phyloP scores from a whole-genome alignment of 2,797 vertebrate species.

The Megaceryle alcyon region DNA sequence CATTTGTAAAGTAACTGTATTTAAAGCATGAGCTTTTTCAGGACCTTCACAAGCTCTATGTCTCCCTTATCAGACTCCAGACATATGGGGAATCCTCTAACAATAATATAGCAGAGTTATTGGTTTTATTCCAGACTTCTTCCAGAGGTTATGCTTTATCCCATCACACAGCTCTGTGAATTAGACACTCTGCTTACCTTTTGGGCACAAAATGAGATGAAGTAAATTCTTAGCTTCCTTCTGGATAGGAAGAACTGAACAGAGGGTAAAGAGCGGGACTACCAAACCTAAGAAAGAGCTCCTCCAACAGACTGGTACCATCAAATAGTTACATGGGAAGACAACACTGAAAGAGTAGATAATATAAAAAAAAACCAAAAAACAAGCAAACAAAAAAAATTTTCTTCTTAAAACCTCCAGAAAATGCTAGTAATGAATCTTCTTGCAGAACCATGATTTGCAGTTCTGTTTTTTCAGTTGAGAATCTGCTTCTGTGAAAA shows the following conservation, averaged over 20 bases:
- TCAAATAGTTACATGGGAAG: neutral
- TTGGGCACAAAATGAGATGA: neutral
- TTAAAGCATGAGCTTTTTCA: neutral
- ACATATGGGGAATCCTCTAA: neutral
- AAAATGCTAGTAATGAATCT: neutral
- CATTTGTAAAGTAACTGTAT: neutral
- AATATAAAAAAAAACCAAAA: neutral
- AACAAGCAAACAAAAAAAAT: too few species aligned
- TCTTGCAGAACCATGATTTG: neutral
- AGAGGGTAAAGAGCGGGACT: neutral
- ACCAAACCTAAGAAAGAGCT: accelerated
- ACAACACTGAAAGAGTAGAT: neutral
- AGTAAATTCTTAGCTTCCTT: neutral
- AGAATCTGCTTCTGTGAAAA: neutral
- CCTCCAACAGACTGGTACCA: neutral
- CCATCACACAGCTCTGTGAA: neutral
- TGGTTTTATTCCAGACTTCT: neutral
- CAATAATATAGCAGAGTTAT: neutral
- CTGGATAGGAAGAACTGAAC: neutral
- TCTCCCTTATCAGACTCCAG: neutral
- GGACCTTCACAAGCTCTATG: neutral
- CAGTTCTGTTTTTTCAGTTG: neutral
- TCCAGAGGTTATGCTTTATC: neutral
- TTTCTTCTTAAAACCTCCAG: neutral
- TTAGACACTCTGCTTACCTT: neutral